A percentile compares a stretch with the other conserved stretches of the same genome.
Conservation (phyloP, 2,888 invertebrate species). For the Cheilosia scutellata region DNA sequence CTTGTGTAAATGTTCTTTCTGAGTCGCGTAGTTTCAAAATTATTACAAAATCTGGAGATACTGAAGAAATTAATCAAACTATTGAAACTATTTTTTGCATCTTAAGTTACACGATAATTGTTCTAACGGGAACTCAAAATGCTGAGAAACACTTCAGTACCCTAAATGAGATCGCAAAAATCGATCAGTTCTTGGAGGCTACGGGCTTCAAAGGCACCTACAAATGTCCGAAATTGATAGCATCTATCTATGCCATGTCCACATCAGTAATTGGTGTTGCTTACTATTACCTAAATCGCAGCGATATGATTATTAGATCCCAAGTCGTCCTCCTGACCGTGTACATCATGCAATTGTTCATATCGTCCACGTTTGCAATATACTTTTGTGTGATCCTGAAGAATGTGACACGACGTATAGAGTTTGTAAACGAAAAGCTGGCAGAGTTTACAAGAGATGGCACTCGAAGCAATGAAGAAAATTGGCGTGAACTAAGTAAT, state of each 20-base stretch:
- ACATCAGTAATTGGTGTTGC: constrained; percentile 77
- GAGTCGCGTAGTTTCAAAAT: constrained; percentile 77
- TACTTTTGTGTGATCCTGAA: constrained; percentile 78
- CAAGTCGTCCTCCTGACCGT: constrained; percentile 76
- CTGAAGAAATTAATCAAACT: constrained; percentile 80
- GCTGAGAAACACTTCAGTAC: constrained; percentile 77
- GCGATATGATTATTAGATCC: constrained; percentile 67
- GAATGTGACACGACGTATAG: constrained; percentile 78
- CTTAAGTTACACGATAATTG: constrained; percentile 79
- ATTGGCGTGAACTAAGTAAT: constrained; percentile 79
- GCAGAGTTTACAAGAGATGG: constrained; percentile 74
- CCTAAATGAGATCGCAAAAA: constrained; percentile 78
- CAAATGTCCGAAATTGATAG: constrained; percentile 74
- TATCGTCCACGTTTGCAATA: constrained; percentile 78
- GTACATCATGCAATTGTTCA: constrained; percentile 78
- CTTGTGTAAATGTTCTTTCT: constrained; percentile 77
- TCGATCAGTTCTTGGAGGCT: constrained; percentile 78
- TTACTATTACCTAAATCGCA: constrained; percentile 78
- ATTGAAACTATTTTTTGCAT: constrained; percentile 80
- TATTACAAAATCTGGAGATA: constrained; percentile 77
- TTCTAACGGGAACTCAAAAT: constrained; percentile 78
- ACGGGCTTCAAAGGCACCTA: constrained; percentile 77
- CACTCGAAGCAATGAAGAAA: constrained; percentile 70
- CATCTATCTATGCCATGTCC: constrained; percentile 59
- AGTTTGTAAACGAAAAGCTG: constrained; percentile 78